Evolutionary conservation across 2,797 vertebrate genomes (phyloP).

Genomic region (Todus mexicanus): DNA sequence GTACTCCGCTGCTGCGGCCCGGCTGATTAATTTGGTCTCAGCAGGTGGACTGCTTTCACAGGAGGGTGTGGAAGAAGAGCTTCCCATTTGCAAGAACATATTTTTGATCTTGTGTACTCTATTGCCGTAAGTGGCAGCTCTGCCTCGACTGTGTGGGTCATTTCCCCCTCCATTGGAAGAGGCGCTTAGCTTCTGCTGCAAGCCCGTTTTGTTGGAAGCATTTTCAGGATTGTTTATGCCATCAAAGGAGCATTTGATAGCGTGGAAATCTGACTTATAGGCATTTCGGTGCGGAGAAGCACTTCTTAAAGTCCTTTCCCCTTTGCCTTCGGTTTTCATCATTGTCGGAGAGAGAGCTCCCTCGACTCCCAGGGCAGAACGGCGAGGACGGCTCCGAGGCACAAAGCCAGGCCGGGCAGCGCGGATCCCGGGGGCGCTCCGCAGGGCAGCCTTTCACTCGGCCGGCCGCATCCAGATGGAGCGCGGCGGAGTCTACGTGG

Average conservation of each 20-base stretch:
- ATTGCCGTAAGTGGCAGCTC: slow-evolving; percentile 81
- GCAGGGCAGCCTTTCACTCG: no score
- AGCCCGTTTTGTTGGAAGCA: slow-evolving; percentile 76
- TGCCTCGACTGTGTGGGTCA: slow-evolving; percentile 65
- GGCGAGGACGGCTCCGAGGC: no score
- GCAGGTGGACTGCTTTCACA: slow-evolving; percentile 54
- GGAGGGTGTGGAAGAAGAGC: slow-evolving; percentile 54
- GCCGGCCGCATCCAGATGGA: no score
- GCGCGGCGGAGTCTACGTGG: no score
- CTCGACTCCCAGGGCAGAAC: not conserved
- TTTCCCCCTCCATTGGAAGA: slow-evolving; percentile 63
- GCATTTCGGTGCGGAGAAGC: slow-evolving; percentile 92
- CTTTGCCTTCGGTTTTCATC: slow-evolving; percentile 90
- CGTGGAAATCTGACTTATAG: slow-evolving; percentile 92
- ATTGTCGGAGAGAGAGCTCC: slow-evolving; percentile 70
- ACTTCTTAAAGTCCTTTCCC: slow-evolving; percentile 87
- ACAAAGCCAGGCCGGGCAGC: no score
- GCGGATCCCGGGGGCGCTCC: no score
- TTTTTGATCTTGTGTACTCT: slow-evolving; percentile 93
- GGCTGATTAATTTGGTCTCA: slow-evolving; percentile 62
- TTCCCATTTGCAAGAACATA: slow-evolving; percentile 92
- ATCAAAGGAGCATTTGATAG: slow-evolving; percentile 93
- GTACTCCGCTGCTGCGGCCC: slow-evolving; percentile 47
- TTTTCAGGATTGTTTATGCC: slow-evolving; percentile 85
- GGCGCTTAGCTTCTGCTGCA: slow-evolving; percentile 78